These are phyloP conservation scores for Cydia amplana DNA, from an alignment of 1,140 invertebrate species.

Conservation along the genomic window DNA sequence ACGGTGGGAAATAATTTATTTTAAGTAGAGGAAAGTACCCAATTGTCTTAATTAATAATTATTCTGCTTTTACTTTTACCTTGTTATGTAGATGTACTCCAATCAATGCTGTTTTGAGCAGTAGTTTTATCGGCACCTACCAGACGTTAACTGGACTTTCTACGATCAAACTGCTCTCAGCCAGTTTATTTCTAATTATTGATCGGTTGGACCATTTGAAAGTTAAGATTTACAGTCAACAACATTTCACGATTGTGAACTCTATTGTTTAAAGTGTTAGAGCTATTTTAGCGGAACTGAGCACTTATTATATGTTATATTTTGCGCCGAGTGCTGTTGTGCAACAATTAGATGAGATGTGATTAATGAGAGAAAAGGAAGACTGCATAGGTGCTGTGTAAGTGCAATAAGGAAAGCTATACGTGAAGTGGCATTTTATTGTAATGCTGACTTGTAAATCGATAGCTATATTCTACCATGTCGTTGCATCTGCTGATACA, in stretches of 20 bases:
- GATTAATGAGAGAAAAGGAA: constrained; percentile 14
- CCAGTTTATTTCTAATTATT: constrained; percentile 31
- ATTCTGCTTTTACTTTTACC: constrained; percentile 7
- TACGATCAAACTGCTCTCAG: constrained; percentile 13
- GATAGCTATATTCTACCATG: not conserved
- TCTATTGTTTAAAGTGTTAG: not conserved
- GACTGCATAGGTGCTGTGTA: not conserved
- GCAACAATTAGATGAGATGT: constrained; percentile 27
- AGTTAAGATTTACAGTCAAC: not conserved
- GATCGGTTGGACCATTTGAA: constrained; percentile 21
- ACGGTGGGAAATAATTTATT: too few relatives aligned
- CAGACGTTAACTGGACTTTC: constrained; percentile 4
- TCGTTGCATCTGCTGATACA: not conserved
- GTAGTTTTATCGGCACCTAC: not conserved
- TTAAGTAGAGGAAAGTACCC: too few relatives aligned
- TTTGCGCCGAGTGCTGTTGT: constrained; percentile 12
- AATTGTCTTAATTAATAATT: constrained; percentile 13
- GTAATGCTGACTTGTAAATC: constrained; percentile 1
- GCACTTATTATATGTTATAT: not conserved
- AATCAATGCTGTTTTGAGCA: not conserved
- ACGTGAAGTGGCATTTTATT: not conserved
- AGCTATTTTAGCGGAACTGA: not conserved
- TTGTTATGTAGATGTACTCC: constrained; percentile 15
- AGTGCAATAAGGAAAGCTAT: not conserved
- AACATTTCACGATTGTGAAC: not conserved